Base-by-base conservation (phyloP, 2,797 vertebrate species). In the Artibeus jamaicensis region DNA sequence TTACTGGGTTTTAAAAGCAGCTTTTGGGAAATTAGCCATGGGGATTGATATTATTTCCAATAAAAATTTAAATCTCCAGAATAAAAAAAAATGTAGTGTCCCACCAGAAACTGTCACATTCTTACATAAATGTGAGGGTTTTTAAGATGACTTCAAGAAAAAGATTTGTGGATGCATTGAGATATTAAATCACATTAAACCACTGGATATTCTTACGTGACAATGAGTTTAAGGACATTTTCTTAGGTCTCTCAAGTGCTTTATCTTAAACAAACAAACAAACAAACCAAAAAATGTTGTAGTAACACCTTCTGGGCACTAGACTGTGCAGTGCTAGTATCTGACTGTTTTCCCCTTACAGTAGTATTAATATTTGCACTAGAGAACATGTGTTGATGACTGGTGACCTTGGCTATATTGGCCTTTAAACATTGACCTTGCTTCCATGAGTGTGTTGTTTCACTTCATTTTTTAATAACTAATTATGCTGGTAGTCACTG, bases 1-100 rank as follows among this genome's bases (percentile, higher is more conserved):
- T 97, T 96, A 97, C 96, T 98, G 74, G 73, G 68, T 97, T 97
- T 97, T 98, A 97, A 98, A 98, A 97, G 96, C 96, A 98, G 53
- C 82, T 97, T 98, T 98, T 97, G 89, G 94, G 93, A 96, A 98
- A 98, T 98, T 96, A 97, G 92, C 94, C 96, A 70, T 81, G 74
- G 96, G 93, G 89, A 89, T 98, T 98, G 98, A 97, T 97, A 91
- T 88, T 93, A 93, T 89, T 96, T 96, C 95, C 53, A 95, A 62
- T 91, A 86, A 79, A 83, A 79, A 95, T 50, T 22, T 86, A 95
- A 84, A 53, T 73, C 29, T 89, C 53, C 12, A 95, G 74, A 65
- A 62, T 90, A 65, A 95, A 94, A 42, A 42, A 94, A 55, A 77
- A 86, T 50, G 62, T 44, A 81, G 32, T 46, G 29, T 46, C 11